These are phyloP conservation scores for Maniola hyperantus DNA, from an alignment of 2,888 invertebrate species.

Conservation along the genomic window DNA sequence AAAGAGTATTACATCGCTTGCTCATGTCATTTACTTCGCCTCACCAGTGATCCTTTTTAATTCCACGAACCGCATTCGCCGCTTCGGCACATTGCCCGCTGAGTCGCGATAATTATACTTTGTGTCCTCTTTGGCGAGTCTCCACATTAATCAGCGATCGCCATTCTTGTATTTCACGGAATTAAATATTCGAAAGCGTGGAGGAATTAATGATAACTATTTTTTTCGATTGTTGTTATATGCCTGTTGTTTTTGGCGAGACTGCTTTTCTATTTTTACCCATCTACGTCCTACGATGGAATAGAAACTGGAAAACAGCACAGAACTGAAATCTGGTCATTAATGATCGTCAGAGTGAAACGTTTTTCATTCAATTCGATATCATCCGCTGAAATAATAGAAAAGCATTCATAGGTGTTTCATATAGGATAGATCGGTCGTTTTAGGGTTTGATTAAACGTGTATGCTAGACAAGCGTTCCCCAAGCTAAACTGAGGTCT, in stretches of 20 bases:
- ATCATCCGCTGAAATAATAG: too few species aligned
- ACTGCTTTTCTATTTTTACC: neutral
- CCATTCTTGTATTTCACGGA: constrained; percentile 20
- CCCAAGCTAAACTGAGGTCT: too few species aligned
- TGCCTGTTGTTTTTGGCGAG: neutral
- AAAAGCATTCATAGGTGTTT: too few species aligned
- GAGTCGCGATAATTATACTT: constrained; percentile 12
- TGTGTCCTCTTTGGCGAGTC: constrained; percentile 16
- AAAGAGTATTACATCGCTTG: constrained; percentile 11
- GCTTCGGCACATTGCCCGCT: constrained; percentile 13
- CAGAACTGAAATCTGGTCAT: too few species aligned
- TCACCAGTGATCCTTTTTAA: constrained; percentile 7
- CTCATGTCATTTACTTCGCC: constrained; percentile 11
- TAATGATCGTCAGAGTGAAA: too few species aligned
- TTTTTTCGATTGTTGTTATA: neutral
- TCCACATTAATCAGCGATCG: constrained; percentile 20
- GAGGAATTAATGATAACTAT: constrained; percentile 4
- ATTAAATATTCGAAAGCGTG: constrained; percentile 19
- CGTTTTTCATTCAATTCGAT: too few species aligned
- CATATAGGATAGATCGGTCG: too few species aligned
- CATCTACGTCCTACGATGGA: too few species aligned
- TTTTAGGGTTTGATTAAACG: too few species aligned
- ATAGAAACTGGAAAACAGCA: too few species aligned
- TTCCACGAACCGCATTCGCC: constrained; percentile 14
- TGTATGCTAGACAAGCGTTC: too few species aligned